Evolutionary conservation across 2,113 vertebrate species (phyloP).

Genomic region (Machaerirhynchus nigripectus): DNA sequence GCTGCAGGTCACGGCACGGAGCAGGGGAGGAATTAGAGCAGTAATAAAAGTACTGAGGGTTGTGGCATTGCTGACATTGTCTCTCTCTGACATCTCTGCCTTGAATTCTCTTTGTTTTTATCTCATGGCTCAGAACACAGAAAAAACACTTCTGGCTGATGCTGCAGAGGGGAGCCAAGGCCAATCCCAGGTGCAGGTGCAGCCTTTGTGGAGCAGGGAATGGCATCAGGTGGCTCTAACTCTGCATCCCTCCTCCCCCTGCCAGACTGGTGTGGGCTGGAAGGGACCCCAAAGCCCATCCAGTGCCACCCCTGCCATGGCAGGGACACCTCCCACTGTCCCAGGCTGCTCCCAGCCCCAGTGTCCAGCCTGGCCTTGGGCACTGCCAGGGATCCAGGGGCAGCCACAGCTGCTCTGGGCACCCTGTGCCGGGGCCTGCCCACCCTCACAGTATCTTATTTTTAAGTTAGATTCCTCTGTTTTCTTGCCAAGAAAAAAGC

Average conservation of each 20-base stretch:
- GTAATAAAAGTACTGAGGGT: not conserved
- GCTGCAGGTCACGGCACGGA: not conserved
- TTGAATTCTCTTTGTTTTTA: not conserved
- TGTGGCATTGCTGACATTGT: not conserved
- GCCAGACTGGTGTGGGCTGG: not conserved
- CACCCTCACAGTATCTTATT: not conserved
- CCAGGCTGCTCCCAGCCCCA: not conserved
- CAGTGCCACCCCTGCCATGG: not conserved
- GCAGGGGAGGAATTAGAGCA: not conserved
- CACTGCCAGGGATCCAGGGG: not conserved
- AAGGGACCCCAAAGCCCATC: accelerated
- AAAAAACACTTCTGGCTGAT: not conserved
- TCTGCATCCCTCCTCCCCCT: not conserved
- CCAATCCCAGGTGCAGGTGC: not conserved
- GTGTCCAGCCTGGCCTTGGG: not conserved
- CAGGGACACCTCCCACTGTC: not conserved
- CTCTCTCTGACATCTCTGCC: not conserved
- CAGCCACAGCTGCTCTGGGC: not conserved
- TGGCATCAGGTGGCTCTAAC: not conserved
- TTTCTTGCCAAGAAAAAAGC: not conserved
- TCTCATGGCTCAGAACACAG: not conserved
- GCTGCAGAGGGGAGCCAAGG: not conserved
- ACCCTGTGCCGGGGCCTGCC: not conserved
- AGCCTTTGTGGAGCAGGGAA: not conserved
- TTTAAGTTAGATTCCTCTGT: not conserved